Conservation (phyloP, 2,113 vertebrate genomes). For the Paratilapia polleni region DNA sequence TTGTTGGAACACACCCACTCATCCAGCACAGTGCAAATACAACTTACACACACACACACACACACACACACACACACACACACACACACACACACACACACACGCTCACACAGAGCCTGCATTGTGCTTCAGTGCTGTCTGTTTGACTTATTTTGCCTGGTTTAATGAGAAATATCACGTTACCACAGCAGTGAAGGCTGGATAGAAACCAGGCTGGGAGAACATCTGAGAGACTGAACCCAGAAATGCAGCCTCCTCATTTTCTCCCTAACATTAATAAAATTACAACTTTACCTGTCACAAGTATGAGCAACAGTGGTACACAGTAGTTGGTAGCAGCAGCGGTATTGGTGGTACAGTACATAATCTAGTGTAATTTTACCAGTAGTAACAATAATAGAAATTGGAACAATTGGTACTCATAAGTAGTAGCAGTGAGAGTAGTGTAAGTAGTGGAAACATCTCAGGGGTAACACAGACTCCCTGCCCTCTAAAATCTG, state of each 20-base stretch:
- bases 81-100: conserved; percentile 15
- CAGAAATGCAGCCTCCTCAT: background rate
- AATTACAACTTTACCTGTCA: background rate
- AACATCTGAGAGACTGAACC: conserved; percentile 16
- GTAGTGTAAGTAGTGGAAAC: too few species aligned
- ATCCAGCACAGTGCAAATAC: conserved; percentile 23
- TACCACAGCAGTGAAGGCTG: conserved; percentile 19
- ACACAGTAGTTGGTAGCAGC: background rate
- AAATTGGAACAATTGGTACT: background rate
- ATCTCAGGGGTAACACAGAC: background rate
- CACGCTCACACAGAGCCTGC: conserved; percentile 1
- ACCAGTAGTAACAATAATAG: background rate
- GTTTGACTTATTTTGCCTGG: conserved; percentile 48
- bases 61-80: conserved; percentile 16
- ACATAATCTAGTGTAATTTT: background rate
- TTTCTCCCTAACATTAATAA: background rate
- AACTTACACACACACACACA: conserved; percentile 15
- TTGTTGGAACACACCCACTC: conserved; percentile 52
- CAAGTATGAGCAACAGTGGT: background rate
- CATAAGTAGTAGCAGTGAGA: background rate
- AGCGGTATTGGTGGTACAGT: background rate
- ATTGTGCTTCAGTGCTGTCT: conserved; percentile 39
- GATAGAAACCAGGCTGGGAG: conserved; percentile 22
- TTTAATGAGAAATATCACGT: conserved; percentile 55
- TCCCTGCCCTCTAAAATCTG: background rate